These are phyloP conservation scores for Linnaemya tessellans DNA, from an alignment of 2,888 invertebrate genomes.

Conservation along the genomic window DNA sequence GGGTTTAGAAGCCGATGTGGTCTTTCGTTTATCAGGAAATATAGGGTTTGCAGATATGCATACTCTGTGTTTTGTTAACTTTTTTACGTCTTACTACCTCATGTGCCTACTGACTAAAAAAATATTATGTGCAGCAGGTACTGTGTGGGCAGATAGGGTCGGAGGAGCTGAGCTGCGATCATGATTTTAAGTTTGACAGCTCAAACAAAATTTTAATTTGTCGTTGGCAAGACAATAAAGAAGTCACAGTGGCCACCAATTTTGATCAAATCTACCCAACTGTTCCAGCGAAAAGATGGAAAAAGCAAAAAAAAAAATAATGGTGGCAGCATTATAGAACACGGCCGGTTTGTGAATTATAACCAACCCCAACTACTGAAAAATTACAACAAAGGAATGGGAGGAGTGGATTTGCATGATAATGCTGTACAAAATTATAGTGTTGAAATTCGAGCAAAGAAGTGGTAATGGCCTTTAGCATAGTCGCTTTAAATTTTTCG, in stretches of 20 bases:
- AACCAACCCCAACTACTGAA: too few species aligned
- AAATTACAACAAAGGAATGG: too few species aligned
- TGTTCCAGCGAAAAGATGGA: too few species aligned
- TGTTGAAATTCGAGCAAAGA: too few species aligned
- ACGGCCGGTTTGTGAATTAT: too few species aligned
- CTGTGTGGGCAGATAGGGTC: background rate
- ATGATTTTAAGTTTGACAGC: slow-evolving; percentile 25
- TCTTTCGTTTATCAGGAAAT: background rate
- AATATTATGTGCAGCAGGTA: background rate
- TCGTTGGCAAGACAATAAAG: slow-evolving; percentile 12
- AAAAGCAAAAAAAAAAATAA: too few species aligned
- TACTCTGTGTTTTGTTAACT: too few species aligned
- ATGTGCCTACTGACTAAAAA: background rate
- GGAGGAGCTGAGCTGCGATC: background rate
- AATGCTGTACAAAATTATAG: too few species aligned
- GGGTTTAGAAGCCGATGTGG: background rate
- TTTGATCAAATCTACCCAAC: background rate
- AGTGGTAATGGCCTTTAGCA: too few species aligned
- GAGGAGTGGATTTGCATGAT: too few species aligned
- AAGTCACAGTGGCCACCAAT: slow-evolving; percentile 15
- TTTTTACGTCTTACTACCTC: background rate
- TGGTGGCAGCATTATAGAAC: too few species aligned
- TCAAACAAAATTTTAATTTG: slow-evolving; percentile 35
- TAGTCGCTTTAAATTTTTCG: too few species aligned
- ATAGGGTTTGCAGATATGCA: background rate